Base-by-base conservation (phyloP, 2,113 vertebrate genomes). In the Camelus bactrianus region DNA sequence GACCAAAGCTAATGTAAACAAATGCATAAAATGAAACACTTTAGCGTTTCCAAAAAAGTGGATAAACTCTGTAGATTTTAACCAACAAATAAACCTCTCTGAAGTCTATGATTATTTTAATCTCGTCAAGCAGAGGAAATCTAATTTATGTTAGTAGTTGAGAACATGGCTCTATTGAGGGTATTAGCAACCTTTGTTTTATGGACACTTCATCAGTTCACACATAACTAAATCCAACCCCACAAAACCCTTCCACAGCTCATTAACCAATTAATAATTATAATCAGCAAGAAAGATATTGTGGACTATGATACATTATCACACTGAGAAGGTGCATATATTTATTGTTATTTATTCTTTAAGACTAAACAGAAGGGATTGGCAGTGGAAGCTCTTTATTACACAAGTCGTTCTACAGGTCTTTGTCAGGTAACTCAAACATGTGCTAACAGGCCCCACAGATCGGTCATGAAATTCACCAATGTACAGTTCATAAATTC, bases 121-220 rank as follows among this genome's bases (percentile, higher is more conserved):
- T 90, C 7, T 83, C 79, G 42, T 83, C 64, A 73, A 96, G 62
- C 28, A 82, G 82, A 95, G 32, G 69, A 84, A 91, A 83, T 79
- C 76, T 75, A 93, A 94, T 88, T 93, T 70, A 87, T 85, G 58
- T 56, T 75, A 94, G 79, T 28, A 88, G 56, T 50, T 83, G 56
- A 91, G 80, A 94, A 94, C 10, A 90, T 30, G 84, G 67, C 89
- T 97, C 79, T 88, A 83, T 16, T 56, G 56, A 94, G 64, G 80
- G 35, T 38, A 93, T 83, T 79, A 92, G 70, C 77, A 58, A 76
- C 64, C 48, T 97, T 64, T 94, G 80, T 93, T 94, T 94, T 88
- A 94, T 56, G 62, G 48, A 65, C 26, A 85, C 10, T 85, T 80
- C 35, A 92, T 70, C 32, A 75, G 75, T 90, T 69, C 60, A 93